Evolutionary conservation across 1,140 invertebrate species (phyloP), one percentile per base, ranked within the genome.

Genomic region (Zaprionus lachaisei): DNA sequence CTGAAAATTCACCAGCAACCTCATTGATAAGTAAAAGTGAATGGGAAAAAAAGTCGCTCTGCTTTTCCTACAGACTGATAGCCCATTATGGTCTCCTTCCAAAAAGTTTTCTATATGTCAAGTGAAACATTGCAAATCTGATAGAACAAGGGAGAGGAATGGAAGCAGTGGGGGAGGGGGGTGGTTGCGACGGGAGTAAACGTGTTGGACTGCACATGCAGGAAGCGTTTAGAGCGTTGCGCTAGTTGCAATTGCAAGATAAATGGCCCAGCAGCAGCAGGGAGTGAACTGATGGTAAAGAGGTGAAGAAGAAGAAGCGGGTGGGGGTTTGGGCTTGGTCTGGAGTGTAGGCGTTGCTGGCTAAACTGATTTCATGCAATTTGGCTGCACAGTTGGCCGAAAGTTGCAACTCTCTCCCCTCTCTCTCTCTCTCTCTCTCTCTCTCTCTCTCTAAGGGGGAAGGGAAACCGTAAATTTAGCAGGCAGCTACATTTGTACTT

Each of bases 321-420:
- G 47, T 12, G 20, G 47, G 20, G 20, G 20, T 3, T 22, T 20
- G 15, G 61, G 61, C 28, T 56, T 24, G 20, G 73, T 22, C 9
- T 63, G 58, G 62, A 47, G 56, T 51, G 60, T 62, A 44, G 70
- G 38, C 49, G 67, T 81, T 74, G 62, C 77, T 68, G 77, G 81
- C 84, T 87, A 87, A 87, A 87, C 84, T 87, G 84, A 87, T 87
- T 87, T 87, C 84, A 89, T 87, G 84, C 84, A 87, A 87, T 87
- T 87, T 87, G 84, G 84, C 84, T 76, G 84, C 81, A 80, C 84
- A 80, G 78, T 66, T 83, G 80, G 84, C 70, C 67, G 67, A 89
- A 86, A 87, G 77, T 83, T 83, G 73, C 83, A 80, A 78, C 64
- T 65, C n/a, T 6, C 41, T 9, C 41, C n/a, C 2, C 41, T 9